Percentiles rank a stretch among this genome's conserved stretches.
phyloP scores from a whole-genome alignment of 2,113 vertebrate genomes.

The Psophia crepitans region DNA sequence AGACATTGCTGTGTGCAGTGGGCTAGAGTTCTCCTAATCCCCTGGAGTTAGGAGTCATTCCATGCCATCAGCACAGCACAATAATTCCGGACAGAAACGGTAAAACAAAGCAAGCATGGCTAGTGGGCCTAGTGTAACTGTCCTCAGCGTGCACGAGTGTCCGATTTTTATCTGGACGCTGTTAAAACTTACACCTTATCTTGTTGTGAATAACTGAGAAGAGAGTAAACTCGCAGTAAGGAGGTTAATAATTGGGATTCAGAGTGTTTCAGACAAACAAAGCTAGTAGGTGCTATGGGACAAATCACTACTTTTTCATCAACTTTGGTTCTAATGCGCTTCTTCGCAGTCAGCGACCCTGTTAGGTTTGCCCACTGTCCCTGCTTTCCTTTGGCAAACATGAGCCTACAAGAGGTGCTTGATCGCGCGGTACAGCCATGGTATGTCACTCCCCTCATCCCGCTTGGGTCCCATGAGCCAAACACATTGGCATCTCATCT shows the following conservation, averaged over 20 bases:
- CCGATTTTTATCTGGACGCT: not conserved
- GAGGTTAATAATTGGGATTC: not conserved
- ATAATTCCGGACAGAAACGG: not conserved
- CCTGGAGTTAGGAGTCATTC: not conserved
- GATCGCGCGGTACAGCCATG: fast-evolving
- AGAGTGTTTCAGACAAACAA: not conserved
- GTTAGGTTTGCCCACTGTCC: not conserved
- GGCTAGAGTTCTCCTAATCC: not conserved
- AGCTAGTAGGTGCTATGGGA: not conserved
- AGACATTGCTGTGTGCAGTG: not conserved
- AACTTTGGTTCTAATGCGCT: not conserved
- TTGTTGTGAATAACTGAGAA: not conserved
- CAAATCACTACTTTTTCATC: not conserved
- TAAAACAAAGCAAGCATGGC: not conserved
- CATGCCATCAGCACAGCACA: not conserved
- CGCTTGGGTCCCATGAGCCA: fast-evolving
- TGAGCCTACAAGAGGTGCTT: not conserved
- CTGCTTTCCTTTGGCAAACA: not conserved
- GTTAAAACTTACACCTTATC: not conserved
- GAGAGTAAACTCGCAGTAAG: not conserved
- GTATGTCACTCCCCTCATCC: not conserved
- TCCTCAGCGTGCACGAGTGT: not conserved
- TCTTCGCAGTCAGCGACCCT: fast-evolving
- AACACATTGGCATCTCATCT: fast-evolving
- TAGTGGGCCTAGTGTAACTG: not conserved